Conservation (phyloP, 2,797 vertebrate genomes). For the Lutra lutra region DNA sequence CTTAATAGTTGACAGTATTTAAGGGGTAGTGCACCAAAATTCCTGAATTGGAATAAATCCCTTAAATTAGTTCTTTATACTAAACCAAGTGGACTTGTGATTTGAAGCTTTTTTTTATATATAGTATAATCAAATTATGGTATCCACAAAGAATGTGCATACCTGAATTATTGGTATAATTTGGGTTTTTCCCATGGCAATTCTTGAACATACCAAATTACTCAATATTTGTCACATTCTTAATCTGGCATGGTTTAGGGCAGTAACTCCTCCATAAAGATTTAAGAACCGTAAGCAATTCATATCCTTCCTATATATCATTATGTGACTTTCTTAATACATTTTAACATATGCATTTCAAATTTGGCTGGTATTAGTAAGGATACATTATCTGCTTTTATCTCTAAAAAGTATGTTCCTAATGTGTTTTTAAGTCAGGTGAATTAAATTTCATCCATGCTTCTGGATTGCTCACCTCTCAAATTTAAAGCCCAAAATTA, state of each 20-base stretch:
- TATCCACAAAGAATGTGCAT: slow-evolving; percentile 6
- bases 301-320: background rate
- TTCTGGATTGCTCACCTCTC: slow-evolving; percentile 23
- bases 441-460: slow-evolving; percentile 8
- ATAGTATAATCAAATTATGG: background rate
- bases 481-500: slow-evolving; percentile 51
- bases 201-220: slow-evolving; percentile 39
- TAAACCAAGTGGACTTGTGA: slow-evolving; percentile 27
- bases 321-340: background rate
- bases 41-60: slow-evolving; percentile 41
- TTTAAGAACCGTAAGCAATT: background rate
- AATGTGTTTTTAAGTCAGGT: slow-evolving; percentile 35
- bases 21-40: background rate
- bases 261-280: slow-evolving; percentile 27
- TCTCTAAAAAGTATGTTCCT: slow-evolving; percentile 37
- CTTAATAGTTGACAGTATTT: slow-evolving; percentile 5
- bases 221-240: slow-evolving; percentile 47
- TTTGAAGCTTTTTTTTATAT: slow-evolving; percentile 24
- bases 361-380: slow-evolving; percentile 42
- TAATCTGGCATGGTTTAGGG: slow-evolving; percentile 35
- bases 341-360: slow-evolving; percentile 19
- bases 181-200: slow-evolving; percentile 36
- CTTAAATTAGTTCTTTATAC: slow-evolving; percentile 14
- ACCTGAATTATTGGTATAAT: slow-evolving; percentile 11
- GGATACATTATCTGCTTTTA: background rate